These are phyloP conservation scores for Gymnosoma rotundatum DNA, from an alignment of 2,888 invertebrate genomes.

Conservation along the genomic window DNA sequence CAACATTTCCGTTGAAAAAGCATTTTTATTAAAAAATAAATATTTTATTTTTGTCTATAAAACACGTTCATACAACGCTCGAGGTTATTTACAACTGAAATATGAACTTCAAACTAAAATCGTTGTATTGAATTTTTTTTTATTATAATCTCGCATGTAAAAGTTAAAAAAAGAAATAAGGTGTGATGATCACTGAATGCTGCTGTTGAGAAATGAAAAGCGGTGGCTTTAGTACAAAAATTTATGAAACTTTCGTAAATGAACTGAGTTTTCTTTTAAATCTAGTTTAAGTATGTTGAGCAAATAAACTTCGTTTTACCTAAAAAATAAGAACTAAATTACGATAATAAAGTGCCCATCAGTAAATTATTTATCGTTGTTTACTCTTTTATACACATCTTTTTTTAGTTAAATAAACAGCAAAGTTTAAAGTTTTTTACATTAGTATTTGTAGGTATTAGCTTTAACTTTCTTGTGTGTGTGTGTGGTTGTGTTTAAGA, in stretches of 20 bases:
- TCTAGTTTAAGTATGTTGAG: constrained; percentile 15
- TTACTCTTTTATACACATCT: constrained; percentile 38
- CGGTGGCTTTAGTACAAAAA: constrained; percentile 22
- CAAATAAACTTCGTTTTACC: neutral
- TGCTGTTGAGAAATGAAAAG: constrained; percentile 7
- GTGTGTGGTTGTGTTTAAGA: neutral
- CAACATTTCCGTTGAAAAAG: constrained; percentile 60
- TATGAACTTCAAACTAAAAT: constrained; percentile 71
- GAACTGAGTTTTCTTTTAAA: constrained; percentile 40
- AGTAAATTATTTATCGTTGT: constrained; percentile 58
- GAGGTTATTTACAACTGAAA: constrained; percentile 70
- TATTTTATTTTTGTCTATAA: constrained; percentile 12
- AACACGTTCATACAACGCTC: constrained; percentile 64
- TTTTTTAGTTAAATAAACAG: constrained; percentile 41
- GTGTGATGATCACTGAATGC: constrained; percentile 30
- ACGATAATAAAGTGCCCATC: constrained; percentile 37
- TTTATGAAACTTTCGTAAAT: constrained; percentile 51
- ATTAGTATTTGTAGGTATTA: neutral
- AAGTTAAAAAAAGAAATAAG: constrained; percentile 7
- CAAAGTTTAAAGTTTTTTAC: constrained; percentile 8
- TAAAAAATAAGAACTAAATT: constrained; percentile 30
- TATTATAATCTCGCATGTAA: constrained; percentile 54
- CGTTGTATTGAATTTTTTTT: constrained; percentile 69
- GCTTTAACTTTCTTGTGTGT: neutral
- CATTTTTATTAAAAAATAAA: constrained; percentile 34